Conservation (phyloP, 1,140 invertebrate species). For the Liolophura sinensis region DNA sequence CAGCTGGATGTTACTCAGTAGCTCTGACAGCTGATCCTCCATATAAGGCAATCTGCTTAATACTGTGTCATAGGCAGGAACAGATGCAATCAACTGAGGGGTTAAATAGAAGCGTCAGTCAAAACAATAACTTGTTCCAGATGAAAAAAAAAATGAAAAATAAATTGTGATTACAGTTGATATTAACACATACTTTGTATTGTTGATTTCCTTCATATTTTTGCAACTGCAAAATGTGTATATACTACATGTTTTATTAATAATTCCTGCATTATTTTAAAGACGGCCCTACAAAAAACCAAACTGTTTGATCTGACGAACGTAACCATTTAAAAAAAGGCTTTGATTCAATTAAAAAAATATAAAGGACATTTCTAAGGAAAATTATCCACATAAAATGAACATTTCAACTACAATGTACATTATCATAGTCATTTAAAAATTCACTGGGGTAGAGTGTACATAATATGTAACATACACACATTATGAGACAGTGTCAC, state of each 20-base stretch:
- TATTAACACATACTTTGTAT: background rate
- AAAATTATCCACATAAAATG: no score
- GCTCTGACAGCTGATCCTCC: slow-evolving; percentile 36
- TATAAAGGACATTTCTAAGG: no score
- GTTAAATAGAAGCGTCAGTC: background rate
- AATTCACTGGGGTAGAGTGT: no score
- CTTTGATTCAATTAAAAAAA: no score
- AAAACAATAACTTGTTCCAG: background rate
- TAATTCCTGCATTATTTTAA: no score
- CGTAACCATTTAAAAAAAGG: no score
- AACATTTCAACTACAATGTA: no score
- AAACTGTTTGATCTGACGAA: no score
- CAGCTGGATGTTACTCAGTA: slow-evolving; percentile 36
- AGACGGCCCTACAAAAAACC: no score
- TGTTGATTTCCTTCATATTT: background rate
- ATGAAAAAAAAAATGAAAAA: slow-evolving; percentile 2
- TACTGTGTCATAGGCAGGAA: slow-evolving; percentile 34
- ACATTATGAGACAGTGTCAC: no score
- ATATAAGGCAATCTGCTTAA: slow-evolving; percentile 37
- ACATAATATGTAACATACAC: no score
- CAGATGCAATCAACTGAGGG: slow-evolving; percentile 29
- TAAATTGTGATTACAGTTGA: background rate
- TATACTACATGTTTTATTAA: background rate
- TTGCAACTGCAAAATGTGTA: background rate
- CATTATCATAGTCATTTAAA: no score